A percentile compares a stretch with the other conserved stretches of the same genome.
phyloP scores from a whole-genome alignment of 2,797 vertebrate species.

The Rhyacichthys aspro region DNA sequence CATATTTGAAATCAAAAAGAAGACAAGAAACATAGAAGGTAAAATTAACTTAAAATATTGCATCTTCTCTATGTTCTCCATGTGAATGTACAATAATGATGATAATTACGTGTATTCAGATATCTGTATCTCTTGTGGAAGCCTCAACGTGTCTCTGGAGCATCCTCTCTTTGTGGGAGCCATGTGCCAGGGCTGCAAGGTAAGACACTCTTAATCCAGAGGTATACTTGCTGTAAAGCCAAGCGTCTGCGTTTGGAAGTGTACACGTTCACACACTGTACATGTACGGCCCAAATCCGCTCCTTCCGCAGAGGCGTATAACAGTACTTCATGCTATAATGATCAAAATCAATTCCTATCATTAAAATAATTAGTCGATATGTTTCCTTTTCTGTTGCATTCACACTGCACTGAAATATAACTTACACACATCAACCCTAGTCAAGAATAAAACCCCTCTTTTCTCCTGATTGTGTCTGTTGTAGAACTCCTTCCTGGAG shows the following conservation, averaged over 20 bases:
- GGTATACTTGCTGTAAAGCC: too few relatives aligned
- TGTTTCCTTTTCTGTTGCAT: too few relatives aligned
- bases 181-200: conserved; percentile 92
- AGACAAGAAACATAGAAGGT: conserved; percentile 91
- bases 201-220: conserved; percentile 56
- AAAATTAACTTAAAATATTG: conserved; percentile 14
- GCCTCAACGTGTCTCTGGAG: conserved; percentile 85
- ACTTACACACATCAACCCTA: too few relatives aligned
- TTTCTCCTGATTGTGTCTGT: conserved; percentile 5
- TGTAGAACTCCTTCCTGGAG: conserved; percentile 94
- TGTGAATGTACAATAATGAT: background rate
- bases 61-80: background rate
- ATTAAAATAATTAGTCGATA: too few relatives aligned
- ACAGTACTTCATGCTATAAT: too few relatives aligned
- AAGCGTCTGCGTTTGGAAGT: too few relatives aligned
- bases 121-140: conserved; percentile 92
- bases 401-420: too few relatives aligned
- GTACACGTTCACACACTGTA: too few relatives aligned
- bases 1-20: conserved; percentile 83
- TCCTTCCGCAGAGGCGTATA: too few relatives aligned
- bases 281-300: too few relatives aligned
- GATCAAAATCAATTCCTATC: too few relatives aligned
- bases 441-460: too few relatives aligned
- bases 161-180: conserved; percentile 94
- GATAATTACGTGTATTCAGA: conserved; percentile 73